Evolutionary conservation across 1,140 invertebrate genomes (phyloP), one percentile per base, ranked within the genome.

Genomic region (Liolophura sinensis): DNA sequence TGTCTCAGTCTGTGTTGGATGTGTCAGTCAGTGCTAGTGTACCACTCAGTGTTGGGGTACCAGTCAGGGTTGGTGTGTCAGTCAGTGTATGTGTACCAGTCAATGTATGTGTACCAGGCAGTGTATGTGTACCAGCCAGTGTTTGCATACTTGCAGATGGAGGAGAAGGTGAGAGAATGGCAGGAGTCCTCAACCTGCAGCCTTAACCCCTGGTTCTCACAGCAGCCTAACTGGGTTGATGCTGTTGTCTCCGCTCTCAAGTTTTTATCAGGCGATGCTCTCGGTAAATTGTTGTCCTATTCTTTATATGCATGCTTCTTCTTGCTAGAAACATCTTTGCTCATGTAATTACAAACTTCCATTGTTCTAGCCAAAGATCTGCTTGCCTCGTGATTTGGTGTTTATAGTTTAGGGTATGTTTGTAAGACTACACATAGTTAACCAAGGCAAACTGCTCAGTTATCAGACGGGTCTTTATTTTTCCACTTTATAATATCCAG

Each of bases 231-330:
- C 71, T 96, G 94, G 93, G 88, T 91, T 20, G 88, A 88, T 5
- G 87, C 92, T 65, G 87, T 97, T 20, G 88, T 90, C 48, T 90
- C 92, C 9, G 93, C 93, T 3, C 85, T 97, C 15, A 91, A 92
- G 67, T 97, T 96, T 81, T 84, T 97, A 20, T 91, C 93, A 20
- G 95, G 95, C 4, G 93, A 96, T 79, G 90, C 91, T 72, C 86
- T 90, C 67, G 91, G 88, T 88, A 75, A 76, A 73, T 66, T 47
- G 61, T 20, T 9, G 20, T 14, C 16, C 16, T 58, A 4, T 7
- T 20, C 25, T 58, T 22, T 27, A 31, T 22, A 5, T 3, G 7
- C 31, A 31, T 57, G 31, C 9, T 3, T 40, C 31, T 40, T 40
- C 31, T 40, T 40, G 3, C 31, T 12, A 20, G n/a, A 24, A 54